These are phyloP conservation scores for Drosophila sturtevanti DNA, from an alignment of 1,140 invertebrate species.

Conservation along the genomic window DNA sequence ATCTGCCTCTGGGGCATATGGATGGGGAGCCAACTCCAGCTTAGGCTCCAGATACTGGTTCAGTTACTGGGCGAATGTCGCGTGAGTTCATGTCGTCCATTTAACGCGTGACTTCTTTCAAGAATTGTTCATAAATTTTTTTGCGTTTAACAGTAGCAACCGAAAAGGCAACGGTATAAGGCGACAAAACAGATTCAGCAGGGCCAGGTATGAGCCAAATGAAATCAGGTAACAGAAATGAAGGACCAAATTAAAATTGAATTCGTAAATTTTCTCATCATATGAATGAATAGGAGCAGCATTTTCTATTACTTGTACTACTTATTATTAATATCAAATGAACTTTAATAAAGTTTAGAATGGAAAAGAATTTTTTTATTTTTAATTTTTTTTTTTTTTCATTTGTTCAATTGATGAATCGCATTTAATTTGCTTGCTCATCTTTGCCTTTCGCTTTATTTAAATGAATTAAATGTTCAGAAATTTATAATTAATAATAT, in stretches of 20 bases:
- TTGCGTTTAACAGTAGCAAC: constrained; percentile 79
- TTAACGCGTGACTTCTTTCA: constrained; percentile 75
- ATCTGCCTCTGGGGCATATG: constrained; percentile 59
- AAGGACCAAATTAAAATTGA: constrained; percentile 46
- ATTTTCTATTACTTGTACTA: too few species aligned
- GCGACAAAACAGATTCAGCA: not conserved
- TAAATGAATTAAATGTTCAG: constrained; percentile 15
- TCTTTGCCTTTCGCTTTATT: not conserved
- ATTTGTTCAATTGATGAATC: too few species aligned
- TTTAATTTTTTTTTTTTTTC: too few species aligned
- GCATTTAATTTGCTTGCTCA: not conserved
- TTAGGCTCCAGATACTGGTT: constrained; percentile 2
- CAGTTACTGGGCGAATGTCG: constrained; percentile 44
- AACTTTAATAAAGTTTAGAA: too few species aligned
- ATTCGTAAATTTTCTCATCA: not conserved
- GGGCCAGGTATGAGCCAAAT: not conserved
- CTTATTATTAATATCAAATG: too few species aligned
- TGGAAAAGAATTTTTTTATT: too few species aligned
- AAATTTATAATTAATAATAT: constrained; percentile 76
- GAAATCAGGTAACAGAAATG: constrained; percentile 42
- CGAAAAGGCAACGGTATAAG: constrained; percentile 57
- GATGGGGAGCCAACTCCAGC: constrained; percentile 11
- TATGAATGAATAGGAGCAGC: not conserved
- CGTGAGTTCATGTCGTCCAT: constrained; percentile 78
- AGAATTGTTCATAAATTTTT: constrained; percentile 79